Percentiles rank a stretch among this genome's conserved stretches.
phyloP scores from a whole-genome alignment of 2,113 vertebrate species.

The Lathamus discolor region DNA sequence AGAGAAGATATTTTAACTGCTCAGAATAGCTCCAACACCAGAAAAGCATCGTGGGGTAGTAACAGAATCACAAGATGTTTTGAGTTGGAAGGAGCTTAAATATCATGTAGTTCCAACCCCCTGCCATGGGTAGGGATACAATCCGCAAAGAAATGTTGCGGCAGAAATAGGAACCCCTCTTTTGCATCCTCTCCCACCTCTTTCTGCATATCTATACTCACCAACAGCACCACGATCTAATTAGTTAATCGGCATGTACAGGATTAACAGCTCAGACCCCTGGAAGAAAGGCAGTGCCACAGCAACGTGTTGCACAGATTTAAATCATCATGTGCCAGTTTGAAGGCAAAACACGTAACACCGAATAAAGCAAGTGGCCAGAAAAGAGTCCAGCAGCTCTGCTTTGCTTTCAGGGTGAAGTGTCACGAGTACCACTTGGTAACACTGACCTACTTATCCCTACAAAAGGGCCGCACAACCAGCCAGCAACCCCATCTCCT shows the following conservation, averaged over 20 bases:
- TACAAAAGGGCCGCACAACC: neutral
- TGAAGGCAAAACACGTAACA: neutral
- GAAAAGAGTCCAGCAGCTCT: neutral
- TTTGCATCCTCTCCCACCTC: neutral
- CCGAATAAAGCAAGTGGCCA: neutral
- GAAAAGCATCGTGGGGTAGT: neutral
- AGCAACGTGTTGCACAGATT: neutral
- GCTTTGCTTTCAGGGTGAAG: neutral
- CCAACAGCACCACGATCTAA: neutral
- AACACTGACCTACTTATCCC: neutral
- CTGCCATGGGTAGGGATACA: neutral
- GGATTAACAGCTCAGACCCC: neutral
- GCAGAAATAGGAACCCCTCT: neutral
- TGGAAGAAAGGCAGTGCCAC: neutral
- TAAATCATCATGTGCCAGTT: fast-evolving
- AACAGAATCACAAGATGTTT: neutral
- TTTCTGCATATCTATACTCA: neutral
- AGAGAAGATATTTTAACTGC: neutral
- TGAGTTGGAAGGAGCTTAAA: neutral
- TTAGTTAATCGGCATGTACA: fast-evolving
- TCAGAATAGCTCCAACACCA: neutral
- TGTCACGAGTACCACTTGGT: neutral
- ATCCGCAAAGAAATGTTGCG: fast-evolving
- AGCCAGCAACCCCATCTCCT: neutral
- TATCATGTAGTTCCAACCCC: neutral